These are phyloP conservation scores for Oostethus manadensis DNA, from an alignment of 2,113 vertebrate species.

Conservation along the genomic window DNA sequence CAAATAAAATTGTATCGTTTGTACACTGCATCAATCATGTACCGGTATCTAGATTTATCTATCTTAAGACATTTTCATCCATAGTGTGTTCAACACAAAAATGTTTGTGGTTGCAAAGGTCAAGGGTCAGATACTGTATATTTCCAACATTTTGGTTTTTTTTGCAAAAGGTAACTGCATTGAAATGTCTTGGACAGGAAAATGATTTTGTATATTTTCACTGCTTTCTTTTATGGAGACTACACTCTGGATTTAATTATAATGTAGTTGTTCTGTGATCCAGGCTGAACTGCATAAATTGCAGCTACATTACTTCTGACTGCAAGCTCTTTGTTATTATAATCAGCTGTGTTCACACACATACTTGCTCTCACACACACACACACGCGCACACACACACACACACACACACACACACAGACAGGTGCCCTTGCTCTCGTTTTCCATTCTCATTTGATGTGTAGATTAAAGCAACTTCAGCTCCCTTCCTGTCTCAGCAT, in stretches of 20 bases:
- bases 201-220: too few species aligned
- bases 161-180: too few species aligned
- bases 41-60: too few species aligned
- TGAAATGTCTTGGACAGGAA: too few species aligned
- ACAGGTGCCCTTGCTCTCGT: constrained; percentile 42
- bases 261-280: constrained; percentile 25
- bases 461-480: constrained; percentile 56
- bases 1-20: too few species aligned
- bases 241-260: constrained; percentile 28
- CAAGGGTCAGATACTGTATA: too few species aligned
- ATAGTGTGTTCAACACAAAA: too few species aligned
- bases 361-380: constrained; percentile 9
- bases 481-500: constrained; percentile 41
- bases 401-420: constrained; percentile 9
- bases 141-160: too few species aligned
- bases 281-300: constrained; percentile 23
- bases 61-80: too few species aligned
- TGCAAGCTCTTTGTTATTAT: constrained; percentile 50
- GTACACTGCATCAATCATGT: too few species aligned
- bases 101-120: too few species aligned
- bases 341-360: constrained; percentile 37
- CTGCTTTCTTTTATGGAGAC: background rate
- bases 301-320: constrained; percentile 34
- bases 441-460: constrained; percentile 59
- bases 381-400: constrained; percentile 20